These are phyloP conservation scores for Megalonaias nervosa DNA, from an alignment of 1,140 invertebrate genomes.

Conservation along the genomic window DNA sequence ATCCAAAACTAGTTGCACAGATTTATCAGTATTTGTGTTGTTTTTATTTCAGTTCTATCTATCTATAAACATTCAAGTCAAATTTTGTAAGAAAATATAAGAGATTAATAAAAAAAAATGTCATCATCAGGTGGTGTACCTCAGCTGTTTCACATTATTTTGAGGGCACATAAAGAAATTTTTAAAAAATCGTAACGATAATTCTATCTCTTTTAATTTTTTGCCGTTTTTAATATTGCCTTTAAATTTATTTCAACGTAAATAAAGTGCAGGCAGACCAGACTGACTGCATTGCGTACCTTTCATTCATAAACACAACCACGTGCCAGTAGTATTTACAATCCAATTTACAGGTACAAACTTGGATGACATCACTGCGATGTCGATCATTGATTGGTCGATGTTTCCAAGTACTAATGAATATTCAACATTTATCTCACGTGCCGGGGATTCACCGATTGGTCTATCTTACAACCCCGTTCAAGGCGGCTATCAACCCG, in stretches of 20 bases:
- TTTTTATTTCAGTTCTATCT: no score
- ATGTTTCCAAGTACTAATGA: constrained; percentile 11
- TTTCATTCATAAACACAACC: constrained; percentile 30
- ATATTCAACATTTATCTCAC: constrained; percentile 35
- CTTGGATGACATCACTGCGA: constrained; percentile 14
- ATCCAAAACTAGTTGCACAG: no score
- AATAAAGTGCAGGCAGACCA: neutral
- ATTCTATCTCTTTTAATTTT: no score
- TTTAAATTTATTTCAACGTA: neutral
- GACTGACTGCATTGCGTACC: neutral
- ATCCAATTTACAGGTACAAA: constrained; percentile 26
- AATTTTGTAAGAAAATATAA: no score
- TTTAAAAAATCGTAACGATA: no score
- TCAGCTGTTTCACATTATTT: no score
- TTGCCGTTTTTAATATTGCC: no score
- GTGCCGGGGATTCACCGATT: constrained; percentile 30
- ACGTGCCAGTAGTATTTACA: constrained; percentile 37
- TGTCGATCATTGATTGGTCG: constrained; percentile 7
- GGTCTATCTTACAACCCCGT: constrained; percentile 35
- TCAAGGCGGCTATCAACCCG: constrained; percentile 43
- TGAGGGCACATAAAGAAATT: no score
- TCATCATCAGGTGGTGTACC: no score
- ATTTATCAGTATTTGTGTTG: no score
- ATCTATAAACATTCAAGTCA: no score
- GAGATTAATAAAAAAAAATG: no score